Base-by-base conservation (phyloP, 2,888 invertebrate genomes). In the Macrophya alboannulata region DNA sequence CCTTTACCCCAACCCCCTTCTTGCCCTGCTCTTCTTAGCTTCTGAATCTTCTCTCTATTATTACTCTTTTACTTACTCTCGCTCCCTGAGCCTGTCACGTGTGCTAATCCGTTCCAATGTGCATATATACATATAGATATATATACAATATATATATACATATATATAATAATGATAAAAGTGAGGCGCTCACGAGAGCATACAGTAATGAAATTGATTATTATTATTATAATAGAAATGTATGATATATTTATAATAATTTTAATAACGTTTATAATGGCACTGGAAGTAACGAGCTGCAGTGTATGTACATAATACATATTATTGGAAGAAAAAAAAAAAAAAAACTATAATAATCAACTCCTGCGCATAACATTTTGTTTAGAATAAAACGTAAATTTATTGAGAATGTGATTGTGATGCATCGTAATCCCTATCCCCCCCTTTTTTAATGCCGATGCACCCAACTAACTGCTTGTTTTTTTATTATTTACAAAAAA, bases 181-280 rank as follows among this genome's bases (percentile, higher is more conserved):
- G 76, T 87, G 87, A 79, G 86, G 86, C 87, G 89, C 88, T 88
- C 88, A 88, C 88, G 89, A 89, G 89, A 89, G 91, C 90, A 85
- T 87, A 88, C 88, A 88, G 88, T 89, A 91, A 90, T 87, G 89
- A 90, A 89, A 88, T 25, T 68, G 68, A 68, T 71, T 40, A 68
- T 83, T 68, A 83, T 83, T 68, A 83, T 65, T 82, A 90, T 88
- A 88, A 88, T 89, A 88, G 90, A 91, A 91, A 90, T 92, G 92
- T 93, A 92, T 90, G 91, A 93, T 93, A 93, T 92, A 93, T 93
- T 92, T 92, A 92, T 92, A 92, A 91, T 92, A 92, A 92, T 93
- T 93, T 93, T 93, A 93, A 92, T 92, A 93, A 93, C 92, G 91
- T 93, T 93, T 93, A 93, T 93, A 93, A 90, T 90, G 90, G 89